A percentile compares a stretch with the other conserved stretches of the same genome.
phyloP scores from a whole-genome alignment of 2,888 invertebrate species.

The Stratiomys singularior region DNA sequence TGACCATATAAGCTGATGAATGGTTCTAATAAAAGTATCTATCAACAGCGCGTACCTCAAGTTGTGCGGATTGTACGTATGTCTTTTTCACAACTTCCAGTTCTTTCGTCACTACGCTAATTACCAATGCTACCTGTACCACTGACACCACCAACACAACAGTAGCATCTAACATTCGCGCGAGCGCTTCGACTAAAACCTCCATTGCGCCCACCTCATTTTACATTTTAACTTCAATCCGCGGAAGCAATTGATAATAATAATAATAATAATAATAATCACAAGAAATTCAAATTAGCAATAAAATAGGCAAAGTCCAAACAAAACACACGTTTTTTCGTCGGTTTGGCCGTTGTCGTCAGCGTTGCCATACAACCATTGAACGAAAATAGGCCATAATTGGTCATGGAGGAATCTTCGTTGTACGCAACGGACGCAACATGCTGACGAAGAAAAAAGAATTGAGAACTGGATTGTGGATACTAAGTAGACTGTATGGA shows the following conservation, averaged over 20 bases:
- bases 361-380: background rate
- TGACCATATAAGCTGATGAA: constrained; percentile 44
- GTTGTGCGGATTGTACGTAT: background rate
- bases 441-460: background rate
- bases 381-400: constrained; percentile 14
- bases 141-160: background rate
- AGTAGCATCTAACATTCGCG: background rate
- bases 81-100: constrained; percentile 17
- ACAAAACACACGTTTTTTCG: constrained; percentile 24
- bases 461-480: constrained; percentile 2
- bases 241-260: constrained; percentile 44
- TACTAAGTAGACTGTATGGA: constrained; percentile 14
- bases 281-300: constrained; percentile 35
- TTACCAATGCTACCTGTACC: constrained; percentile 12
- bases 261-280: too few species aligned
- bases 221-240: constrained; percentile 23
- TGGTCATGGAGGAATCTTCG: background rate
- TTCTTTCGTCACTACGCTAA: background rate
- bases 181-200: background rate
- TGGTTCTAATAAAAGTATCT: constrained; percentile 27
- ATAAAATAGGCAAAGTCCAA: constrained; percentile 11
- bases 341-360: background rate
- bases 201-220: constrained; percentile 21
- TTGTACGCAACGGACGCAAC: background rate
- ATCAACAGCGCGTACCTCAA: background rate